Conservation (phyloP, 2,888 invertebrate species). For the Lithophane leautieri region DNA sequence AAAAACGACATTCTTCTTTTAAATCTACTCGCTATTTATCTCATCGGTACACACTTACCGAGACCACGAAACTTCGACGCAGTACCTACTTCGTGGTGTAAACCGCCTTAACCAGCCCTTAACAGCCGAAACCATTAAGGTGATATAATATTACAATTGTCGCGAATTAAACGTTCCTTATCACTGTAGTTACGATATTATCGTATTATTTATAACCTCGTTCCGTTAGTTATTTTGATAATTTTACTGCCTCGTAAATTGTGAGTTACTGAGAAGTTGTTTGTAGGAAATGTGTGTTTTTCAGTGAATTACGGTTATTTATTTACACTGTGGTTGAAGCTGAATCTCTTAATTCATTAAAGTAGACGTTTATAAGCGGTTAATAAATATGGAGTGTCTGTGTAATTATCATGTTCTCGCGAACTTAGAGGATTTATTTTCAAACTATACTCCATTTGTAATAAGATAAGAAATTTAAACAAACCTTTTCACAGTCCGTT, state of each 20-base stretch:
- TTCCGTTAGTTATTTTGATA: constrained; percentile 60
- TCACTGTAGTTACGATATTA: constrained; percentile 54
- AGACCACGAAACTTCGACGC: no score
- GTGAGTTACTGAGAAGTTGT: constrained; percentile 31
- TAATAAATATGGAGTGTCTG: constrained; percentile 20
- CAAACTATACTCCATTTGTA: no score
- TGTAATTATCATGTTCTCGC: not conserved
- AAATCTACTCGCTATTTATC: no score
- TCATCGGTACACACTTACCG: no score
- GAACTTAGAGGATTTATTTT: not conserved
- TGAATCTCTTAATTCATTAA: constrained; percentile 21
- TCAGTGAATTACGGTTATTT: constrained; percentile 47
- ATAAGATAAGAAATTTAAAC: no score
- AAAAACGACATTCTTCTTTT: no score
- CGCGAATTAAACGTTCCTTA: constrained; percentile 54
- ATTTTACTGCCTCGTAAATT: constrained; percentile 55
- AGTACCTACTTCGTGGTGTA: not conserved
- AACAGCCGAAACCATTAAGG: constrained; percentile 38
- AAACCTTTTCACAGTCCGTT: no score
- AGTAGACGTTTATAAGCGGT: constrained; percentile 29
- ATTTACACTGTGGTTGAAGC: constrained; percentile 19
- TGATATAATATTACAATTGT: constrained; percentile 54
- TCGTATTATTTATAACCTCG: constrained; percentile 50
- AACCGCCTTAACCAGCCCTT: constrained; percentile 22
- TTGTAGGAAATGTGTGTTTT: constrained; percentile 26